Conservation (phyloP, 2,888 invertebrate genomes). For the Unio delphinus region DNA sequence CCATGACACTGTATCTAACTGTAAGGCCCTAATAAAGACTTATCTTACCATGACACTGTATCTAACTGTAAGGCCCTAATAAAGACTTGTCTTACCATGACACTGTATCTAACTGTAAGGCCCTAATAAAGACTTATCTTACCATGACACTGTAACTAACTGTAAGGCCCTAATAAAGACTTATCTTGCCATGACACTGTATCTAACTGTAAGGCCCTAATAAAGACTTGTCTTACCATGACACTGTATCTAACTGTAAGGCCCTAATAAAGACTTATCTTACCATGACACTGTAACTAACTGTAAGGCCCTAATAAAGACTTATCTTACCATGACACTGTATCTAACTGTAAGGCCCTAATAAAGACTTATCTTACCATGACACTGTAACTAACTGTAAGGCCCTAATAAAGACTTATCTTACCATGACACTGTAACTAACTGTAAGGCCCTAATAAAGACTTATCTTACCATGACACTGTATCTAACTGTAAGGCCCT, state of each 20-base stretch:
- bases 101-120: neutral
- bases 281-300: conserved; percentile 20
- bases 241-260: neutral
- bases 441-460: neutral
- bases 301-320: neutral
- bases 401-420: conserved; percentile 11
- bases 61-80: neutral
- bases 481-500: neutral
- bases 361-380: conserved; percentile 33
- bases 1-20: conserved; percentile 15
- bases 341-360: neutral
- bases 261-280: conserved; percentile 16
- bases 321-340: conserved; percentile 35
- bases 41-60: conserved; percentile 35
- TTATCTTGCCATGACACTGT: conserved; percentile 35
- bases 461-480: conserved; percentile 35
- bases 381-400: neutral
- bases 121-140: conserved; percentile 21
- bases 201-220: neutral
- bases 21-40: neutral
- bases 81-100: conserved; percentile 35
- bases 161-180: neutral
- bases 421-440: conserved; percentile 25
- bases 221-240: conserved; percentile 35
- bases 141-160: conserved; percentile 15